Base-by-base conservation (phyloP, 2,113 vertebrate species). In the Ammodramus savannarum region DNA sequence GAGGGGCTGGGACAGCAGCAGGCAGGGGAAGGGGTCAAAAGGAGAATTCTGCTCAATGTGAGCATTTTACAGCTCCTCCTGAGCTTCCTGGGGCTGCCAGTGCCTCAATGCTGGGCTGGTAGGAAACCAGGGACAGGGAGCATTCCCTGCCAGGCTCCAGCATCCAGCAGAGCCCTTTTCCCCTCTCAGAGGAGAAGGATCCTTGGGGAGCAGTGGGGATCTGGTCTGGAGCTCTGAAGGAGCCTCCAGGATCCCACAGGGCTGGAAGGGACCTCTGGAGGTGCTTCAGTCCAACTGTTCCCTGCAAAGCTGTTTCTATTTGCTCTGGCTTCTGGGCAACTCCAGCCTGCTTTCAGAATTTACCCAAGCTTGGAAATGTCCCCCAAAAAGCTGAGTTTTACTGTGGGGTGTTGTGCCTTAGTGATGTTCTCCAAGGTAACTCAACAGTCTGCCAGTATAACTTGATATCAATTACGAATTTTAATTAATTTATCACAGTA, bases 1-100 rank as follows among this genome's bases (percentile, higher is more conserved):
- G 23, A 14, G 13, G 48, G 46, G 17, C 10, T 25, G n/a, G 44
- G 76, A 63, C 62, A 67, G 36, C 62, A 62, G 4, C 66, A 90
- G 52, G 38, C 14, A 26, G 2, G 38, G 59, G 23, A 72, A n/a
- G 43, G 18, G 2, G 0, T 19, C 0, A 19, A 14, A 65, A 41
- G 63, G 31, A 74, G 31, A 8, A 34, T 3, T n/a, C 71, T 1
- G 6, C 44, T 82, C 5, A 36, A 26, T 15, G 5, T 58, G 63
- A 76, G 78, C 16, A 3, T 44, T 81, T 58, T 85, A 39, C 51
- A 78, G 84, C 55, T 31, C 16, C 29, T 59, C 23, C 57, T 75
- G 78, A 63, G 44, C 11, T 63, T 81, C 39, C 32, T 73, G 1
- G 3, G 29, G 62, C 39, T 75, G 85, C 8, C 41, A 12, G 39